Conservation (phyloP, 1,140 invertebrate species). For the Choristoneura fumiferana region DNA sequence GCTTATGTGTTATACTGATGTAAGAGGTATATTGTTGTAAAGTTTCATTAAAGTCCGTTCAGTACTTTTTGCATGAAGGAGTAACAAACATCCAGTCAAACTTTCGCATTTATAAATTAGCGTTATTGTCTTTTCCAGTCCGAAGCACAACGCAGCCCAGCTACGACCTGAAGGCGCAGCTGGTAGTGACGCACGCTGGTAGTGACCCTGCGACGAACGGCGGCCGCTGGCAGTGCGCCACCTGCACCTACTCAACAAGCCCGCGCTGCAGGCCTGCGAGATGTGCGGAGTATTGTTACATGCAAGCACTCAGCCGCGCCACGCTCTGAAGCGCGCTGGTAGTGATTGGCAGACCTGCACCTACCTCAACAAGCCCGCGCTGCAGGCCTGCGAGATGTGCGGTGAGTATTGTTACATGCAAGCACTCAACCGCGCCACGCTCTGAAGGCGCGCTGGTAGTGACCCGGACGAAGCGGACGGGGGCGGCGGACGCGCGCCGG, state of each 20-base stretch:
- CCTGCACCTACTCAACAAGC: constrained; percentile 86
- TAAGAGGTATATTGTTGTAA: no score
- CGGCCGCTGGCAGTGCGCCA: constrained; percentile 82
- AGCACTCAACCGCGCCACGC: no score
- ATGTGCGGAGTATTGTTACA: constrained; percentile 86
- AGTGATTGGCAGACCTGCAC: constrained; percentile 86
- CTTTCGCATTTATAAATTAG: constrained; percentile 44
- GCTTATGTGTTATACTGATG: no score
- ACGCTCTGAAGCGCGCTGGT: constrained; percentile 81
- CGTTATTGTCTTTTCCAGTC: constrained; percentile 45
- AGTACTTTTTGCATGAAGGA: no score
- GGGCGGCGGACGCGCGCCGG: constrained; percentile 36
- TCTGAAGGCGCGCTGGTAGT: constrained; percentile 31
- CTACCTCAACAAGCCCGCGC: constrained; percentile 80
- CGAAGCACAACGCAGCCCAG: constrained; percentile 36
- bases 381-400: constrained; percentile 88
- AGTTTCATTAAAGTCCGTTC: no score
- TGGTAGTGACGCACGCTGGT: constrained; percentile 66
- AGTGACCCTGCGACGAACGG: constrained; percentile 46
- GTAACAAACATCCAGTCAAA: no score
- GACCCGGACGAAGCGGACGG: constrained; percentile 61
- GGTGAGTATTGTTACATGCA: constrained; percentile 30
- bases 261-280: constrained; percentile 82
- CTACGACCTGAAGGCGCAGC: constrained; percentile 62
- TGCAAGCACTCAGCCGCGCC: no score